These are phyloP conservation scores for Dipodomys merriami DNA, from an alignment of 2,113 vertebrate genomes.

Conservation along the genomic window DNA sequence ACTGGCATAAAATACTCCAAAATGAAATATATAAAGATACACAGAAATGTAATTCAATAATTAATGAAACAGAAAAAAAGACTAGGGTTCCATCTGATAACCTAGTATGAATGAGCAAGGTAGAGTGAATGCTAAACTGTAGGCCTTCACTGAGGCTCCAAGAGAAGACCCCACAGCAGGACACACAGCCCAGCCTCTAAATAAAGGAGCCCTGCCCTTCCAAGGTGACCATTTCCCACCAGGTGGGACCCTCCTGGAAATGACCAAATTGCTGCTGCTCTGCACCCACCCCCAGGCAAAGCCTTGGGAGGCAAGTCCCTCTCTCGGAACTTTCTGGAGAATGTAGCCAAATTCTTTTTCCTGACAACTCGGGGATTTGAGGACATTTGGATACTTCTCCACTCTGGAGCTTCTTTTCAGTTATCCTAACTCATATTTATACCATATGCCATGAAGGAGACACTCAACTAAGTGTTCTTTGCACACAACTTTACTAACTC, in stretches of 20 bases:
- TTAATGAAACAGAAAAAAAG: background rate
- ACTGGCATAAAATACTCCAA: background rate
- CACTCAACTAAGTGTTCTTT: too few species aligned
- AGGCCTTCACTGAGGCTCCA: background rate
- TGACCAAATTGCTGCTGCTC: accelerated
- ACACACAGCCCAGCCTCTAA: background rate
- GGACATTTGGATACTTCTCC: too few species aligned
- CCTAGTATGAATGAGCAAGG: background rate
- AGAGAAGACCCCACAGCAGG: background rate
- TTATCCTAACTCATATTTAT: too few species aligned
- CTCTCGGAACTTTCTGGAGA: too few species aligned
- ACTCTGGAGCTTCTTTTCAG: too few species aligned
- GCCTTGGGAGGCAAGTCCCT: background rate
- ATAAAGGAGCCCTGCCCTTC: background rate
- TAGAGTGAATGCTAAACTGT: background rate
- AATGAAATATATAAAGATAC: background rate
- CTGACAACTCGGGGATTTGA: too few species aligned
- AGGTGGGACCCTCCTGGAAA: background rate
- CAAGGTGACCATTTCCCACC: background rate
- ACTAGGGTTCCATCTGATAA: background rate
- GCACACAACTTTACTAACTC: too few species aligned
- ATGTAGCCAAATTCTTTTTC: too few species aligned
- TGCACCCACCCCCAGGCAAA: background rate
- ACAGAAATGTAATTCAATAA: background rate
- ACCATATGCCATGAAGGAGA: too few species aligned